Conservation (phyloP, 1,140 invertebrate species). For the Euura saliciscinereae region DNA sequence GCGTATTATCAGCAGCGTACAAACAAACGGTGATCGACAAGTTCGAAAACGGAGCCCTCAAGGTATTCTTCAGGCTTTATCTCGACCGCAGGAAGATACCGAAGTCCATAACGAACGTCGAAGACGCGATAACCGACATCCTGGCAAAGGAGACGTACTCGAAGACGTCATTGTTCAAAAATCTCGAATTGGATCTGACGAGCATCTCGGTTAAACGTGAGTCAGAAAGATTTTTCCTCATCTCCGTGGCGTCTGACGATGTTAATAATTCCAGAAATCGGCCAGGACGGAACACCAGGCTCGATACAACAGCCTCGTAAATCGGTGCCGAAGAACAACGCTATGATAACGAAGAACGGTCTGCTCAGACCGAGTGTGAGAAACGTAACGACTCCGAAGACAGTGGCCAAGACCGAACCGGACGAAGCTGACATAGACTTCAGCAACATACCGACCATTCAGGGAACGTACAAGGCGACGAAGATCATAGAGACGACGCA, state of each 20-base stretch:
- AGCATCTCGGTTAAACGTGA: slow-evolving; percentile 70
- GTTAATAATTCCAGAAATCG: slow-evolving; percentile 41
- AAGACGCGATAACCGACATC: slow-evolving; percentile 70
- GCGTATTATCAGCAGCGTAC: slow-evolving; percentile 66
- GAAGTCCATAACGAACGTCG: slow-evolving; percentile 68
- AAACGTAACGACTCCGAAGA: slow-evolving; percentile 42
- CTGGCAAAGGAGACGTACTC: slow-evolving; percentile 71
- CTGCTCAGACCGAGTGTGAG: slow-evolving; percentile 43
- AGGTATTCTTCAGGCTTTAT: slow-evolving; percentile 76
- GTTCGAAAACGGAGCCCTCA: slow-evolving; percentile 73
- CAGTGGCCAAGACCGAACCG: slow-evolving; percentile 49
- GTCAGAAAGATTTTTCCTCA: slow-evolving; percentile 37
- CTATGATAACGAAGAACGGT: slow-evolving; percentile 58
- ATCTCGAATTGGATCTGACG: slow-evolving; percentile 70
- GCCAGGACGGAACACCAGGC: slow-evolving; percentile 55
- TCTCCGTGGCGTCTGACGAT: not conserved
- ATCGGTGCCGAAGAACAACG: slow-evolving; percentile 44
- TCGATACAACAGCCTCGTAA: slow-evolving; percentile 15
- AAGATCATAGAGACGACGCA: slow-evolving; percentile 46
- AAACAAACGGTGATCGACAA: slow-evolving; percentile 69
- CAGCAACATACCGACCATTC: slow-evolving; percentile 53
- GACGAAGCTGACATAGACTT: slow-evolving; percentile 53
- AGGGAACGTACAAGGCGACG: slow-evolving; percentile 56
- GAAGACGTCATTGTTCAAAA: slow-evolving; percentile 66
- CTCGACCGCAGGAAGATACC: slow-evolving; percentile 78